Evolutionary conservation across 2,888 invertebrate genomes (phyloP), one percentile per base, ranked within the genome.

Genomic region (Nomada ferruginata): DNA sequence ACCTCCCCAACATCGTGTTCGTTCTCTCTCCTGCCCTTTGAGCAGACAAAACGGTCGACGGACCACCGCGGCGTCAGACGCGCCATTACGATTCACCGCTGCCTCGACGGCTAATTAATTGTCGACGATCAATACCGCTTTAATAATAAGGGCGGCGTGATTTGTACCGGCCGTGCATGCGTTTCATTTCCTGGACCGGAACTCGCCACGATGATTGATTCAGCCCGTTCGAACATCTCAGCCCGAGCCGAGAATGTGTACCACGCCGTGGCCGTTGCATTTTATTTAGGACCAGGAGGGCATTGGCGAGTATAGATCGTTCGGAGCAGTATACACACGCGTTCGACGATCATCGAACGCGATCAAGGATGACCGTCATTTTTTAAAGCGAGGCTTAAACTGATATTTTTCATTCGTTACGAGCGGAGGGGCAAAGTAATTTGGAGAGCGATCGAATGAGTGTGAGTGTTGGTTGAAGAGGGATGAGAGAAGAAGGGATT

Each of bases 101-200:
- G 70, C 60, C 72, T 76, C 75, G 73, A 61, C 85, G 81, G 74
- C 80, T 87, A 87, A 87, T 87, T 87, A 87, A 87, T 87, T 87
- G 85, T 76, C 85, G 81, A 71, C 80, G 80, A 87, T 87, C 86
- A 85, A 87, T 85, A 85, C 79, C 76, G 86, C 80, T 87, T 83
- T 85, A 85, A 85, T 87, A 87, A 85, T 87, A 86, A 85, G 87
- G 83, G 86, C 76, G 70, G 59, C 65, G 63, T 79, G 79, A 87
- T 85, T 76, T 82, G 64, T 69, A 55, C 57, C 29, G 36, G 15
- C 68, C 20, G 11, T 47, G 66, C 55, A 44, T 47, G 26, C 73
- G 59, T 82, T 65, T 64, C 77, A 66, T 61, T 69, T 64, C 42
- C 70, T 26, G n/a, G 63, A 55, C 63, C 57, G 52, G 64, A 61